A percentile compares a stretch with the other conserved stretches of the same genome.
Evolutionary conservation across 2,797 vertebrate genomes (phyloP).

Genomic region (Botia almorhae): DNA sequence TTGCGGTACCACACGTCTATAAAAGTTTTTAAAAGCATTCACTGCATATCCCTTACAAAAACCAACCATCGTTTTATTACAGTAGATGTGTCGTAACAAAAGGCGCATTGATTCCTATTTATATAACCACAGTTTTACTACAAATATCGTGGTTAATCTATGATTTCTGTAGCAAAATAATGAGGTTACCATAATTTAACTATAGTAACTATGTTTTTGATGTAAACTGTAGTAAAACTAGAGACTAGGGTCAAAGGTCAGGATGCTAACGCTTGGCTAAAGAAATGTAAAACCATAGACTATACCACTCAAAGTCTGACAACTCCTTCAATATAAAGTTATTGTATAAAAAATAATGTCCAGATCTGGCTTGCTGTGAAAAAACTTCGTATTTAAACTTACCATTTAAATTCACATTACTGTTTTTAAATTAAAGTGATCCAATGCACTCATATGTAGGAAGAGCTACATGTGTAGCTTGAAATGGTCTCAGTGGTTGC

Average conservation of each 20-base stretch:
- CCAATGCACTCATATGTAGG: not conserved
- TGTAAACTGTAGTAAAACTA: not conserved
- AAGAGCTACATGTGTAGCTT: not conserved
- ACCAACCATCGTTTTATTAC: not conserved
- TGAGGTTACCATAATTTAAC: not conserved
- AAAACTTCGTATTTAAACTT: not conserved
- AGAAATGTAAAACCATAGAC: not conserved
- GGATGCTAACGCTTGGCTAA: not conserved
- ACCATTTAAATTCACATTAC: constrained; percentile 1
- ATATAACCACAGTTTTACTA: not conserved
- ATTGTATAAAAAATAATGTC: constrained; percentile 27
- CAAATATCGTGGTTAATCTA: not conserved
- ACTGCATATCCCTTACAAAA: not conserved
- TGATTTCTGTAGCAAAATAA: not conserved
- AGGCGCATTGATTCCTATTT: too few relatives aligned
- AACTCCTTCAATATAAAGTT: not conserved
- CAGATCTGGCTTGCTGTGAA: not conserved
- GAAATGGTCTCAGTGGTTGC: constrained; percentile 31
- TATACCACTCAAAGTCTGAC: not conserved
- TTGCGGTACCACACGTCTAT: constrained; percentile 31
- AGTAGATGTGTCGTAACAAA: not conserved
- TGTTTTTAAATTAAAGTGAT: not conserved
- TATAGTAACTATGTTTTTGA: too few relatives aligned
- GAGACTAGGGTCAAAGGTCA: too few relatives aligned
- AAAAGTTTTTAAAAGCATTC: constrained; percentile 4